Evolutionary conservation across 2,113 vertebrate species (phyloP).

Genomic region (Microtus pennsylvanicus): DNA sequence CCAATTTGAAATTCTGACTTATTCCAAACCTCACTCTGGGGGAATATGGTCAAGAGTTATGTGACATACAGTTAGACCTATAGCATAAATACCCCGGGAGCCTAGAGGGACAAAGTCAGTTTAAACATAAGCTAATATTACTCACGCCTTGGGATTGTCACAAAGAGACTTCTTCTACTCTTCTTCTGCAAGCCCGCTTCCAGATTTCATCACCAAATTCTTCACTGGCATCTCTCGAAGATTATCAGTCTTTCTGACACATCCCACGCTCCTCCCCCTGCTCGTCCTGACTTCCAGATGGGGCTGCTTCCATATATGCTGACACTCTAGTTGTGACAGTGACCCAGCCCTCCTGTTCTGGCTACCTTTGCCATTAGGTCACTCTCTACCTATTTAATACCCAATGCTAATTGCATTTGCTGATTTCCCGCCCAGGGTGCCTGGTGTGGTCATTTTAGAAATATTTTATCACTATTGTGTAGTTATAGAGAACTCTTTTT

Average conservation of each 20-base stretch:
- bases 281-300: constrained; percentile 11
- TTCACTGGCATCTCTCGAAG: constrained; percentile 28
- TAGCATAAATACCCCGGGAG: background rate
- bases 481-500: background rate
- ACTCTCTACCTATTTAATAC: constrained; percentile 4
- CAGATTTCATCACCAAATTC: constrained; percentile 56
- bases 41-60: background rate
- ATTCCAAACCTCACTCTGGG: background rate
- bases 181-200: background rate
- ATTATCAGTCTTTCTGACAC: constrained; percentile 49
- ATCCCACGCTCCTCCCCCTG: background rate
- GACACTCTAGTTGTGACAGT: background rate
- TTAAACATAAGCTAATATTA: constrained; percentile 25
- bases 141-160: background rate
- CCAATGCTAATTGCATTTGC: constrained; percentile 30
- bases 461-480: background rate
- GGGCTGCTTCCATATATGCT: constrained; percentile 63
- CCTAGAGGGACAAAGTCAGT: background rate
- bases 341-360: constrained; percentile 27
- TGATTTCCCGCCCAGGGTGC: constrained; percentile 57
- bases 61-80: background rate
- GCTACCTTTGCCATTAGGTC: constrained; percentile 65
- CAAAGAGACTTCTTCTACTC: constrained; percentile 12
- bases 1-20: background rate
- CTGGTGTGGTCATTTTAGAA: background rate